Percentiles rank a stretch among this genome's conserved stretches.
Conservation (phyloP, 2,797 vertebrate genomes). For the Molothrus ater region DNA sequence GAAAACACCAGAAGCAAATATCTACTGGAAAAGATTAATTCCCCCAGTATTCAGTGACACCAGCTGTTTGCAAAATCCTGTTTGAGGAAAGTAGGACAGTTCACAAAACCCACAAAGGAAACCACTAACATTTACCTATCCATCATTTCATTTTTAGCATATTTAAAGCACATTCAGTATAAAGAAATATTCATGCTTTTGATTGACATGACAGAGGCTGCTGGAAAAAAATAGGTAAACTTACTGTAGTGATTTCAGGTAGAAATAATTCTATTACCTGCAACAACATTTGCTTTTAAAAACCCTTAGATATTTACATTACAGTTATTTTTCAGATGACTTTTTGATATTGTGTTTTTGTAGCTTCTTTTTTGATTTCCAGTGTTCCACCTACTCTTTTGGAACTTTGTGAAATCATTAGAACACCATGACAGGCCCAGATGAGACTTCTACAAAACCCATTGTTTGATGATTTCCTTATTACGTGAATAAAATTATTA, state of each 20-base stretch:
- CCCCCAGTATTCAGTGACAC: background rate
- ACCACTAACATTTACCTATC: background rate
- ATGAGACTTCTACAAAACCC: background rate
- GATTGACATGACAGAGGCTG: background rate
- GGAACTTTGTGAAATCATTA: background rate
- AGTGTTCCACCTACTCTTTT: background rate
- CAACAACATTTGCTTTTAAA: background rate
- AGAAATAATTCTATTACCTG: background rate
- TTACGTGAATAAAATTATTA: background rate
- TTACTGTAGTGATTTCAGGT: background rate
- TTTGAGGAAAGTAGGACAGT: conserved; percentile 59
- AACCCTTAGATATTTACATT: background rate
- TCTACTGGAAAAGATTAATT: conserved; percentile 45
- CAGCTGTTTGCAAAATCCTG: conserved; percentile 60
- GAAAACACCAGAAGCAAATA: background rate
- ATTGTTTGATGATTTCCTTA: background rate
- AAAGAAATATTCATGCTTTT: background rate
- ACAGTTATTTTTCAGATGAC: background rate
- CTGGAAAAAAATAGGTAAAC: background rate
- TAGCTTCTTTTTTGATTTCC: background rate
- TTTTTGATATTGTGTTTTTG: background rate
- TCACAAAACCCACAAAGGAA: conserved; percentile 1
- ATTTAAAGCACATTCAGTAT: background rate
- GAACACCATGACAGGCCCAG: background rate
- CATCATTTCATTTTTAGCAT: background rate